Conservation (phyloP, 2,888 invertebrate species). For the Cosmia pyralina region DNA sequence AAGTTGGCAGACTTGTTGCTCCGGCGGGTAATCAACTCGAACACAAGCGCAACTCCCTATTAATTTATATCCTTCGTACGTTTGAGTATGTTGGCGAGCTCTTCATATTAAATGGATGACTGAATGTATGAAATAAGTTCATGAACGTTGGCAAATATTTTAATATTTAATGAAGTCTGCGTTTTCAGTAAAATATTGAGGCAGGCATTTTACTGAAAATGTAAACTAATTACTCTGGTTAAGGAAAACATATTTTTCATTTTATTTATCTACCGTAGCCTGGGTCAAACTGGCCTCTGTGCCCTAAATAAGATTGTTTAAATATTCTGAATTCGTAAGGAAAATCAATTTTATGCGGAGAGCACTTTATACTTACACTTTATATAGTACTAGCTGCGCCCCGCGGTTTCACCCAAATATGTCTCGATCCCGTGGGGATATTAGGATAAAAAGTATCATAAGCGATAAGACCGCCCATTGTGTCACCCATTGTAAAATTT, state of each 20-base stretch:
- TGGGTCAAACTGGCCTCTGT: not conserved
- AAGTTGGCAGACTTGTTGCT: constrained; percentile 58
- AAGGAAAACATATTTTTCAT: not conserved
- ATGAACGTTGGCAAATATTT: constrained; percentile 15
- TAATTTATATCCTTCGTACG: constrained; percentile 45
- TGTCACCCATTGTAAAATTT: too few relatives aligned
- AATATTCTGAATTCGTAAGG: not conserved
- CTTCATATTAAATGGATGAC: constrained; percentile 34
- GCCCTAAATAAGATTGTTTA: not conserved
- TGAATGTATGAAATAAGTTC: constrained; percentile 26
- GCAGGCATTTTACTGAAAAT: not conserved
- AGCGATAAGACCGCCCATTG: too few relatives aligned
- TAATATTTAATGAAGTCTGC: not conserved
- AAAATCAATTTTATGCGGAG: not conserved
- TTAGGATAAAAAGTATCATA: too few relatives aligned
- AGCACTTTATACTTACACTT: too few relatives aligned
- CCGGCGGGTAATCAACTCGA: constrained; percentile 44
- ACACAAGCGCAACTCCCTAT: constrained; percentile 44
- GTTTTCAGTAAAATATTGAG: not conserved
- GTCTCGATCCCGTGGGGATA: too few relatives aligned
- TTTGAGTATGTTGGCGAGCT: constrained; percentile 20
- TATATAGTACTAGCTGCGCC: too few relatives aligned
- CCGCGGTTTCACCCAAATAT: too few relatives aligned
- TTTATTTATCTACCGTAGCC: not conserved
- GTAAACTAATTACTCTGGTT: not conserved